phyloP scores from a whole-genome alignment of 2,888 invertebrate species.

The Blera fallax region DNA sequence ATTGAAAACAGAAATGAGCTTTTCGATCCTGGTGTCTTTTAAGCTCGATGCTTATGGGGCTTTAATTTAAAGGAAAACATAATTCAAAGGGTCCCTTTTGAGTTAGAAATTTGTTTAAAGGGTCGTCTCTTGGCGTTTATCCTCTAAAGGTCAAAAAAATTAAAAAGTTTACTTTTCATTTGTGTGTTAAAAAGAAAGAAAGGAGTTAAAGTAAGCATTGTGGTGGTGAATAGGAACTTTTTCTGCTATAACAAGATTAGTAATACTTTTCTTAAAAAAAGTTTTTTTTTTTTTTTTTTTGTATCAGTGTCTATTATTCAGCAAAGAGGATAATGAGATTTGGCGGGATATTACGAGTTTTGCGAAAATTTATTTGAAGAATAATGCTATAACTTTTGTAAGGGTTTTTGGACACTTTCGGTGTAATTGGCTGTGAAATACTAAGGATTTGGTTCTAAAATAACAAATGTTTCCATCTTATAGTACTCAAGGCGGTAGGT shows the following conservation, averaged over 20 bases:
- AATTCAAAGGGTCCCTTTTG: neutral
- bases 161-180: slow-evolving; percentile 27
- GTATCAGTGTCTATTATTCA: slow-evolving; percentile 1
- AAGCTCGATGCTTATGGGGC: neutral
- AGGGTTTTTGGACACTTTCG: neutral
- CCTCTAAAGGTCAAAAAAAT: slow-evolving; percentile 21
- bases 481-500: neutral
- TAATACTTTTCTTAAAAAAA: slow-evolving; percentile 4
- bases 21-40: neutral
- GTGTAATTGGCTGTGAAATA: slow-evolving; percentile 37
- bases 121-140: neutral
- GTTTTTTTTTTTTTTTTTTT: neutral
- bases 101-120: slow-evolving; percentile 2
- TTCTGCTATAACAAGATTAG: slow-evolving; percentile 27
- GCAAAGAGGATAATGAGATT: slow-evolving; percentile 20
- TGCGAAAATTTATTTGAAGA: neutral
- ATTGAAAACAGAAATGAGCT: slow-evolving; percentile 5
- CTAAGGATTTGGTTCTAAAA: neutral
- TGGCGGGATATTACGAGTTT: slow-evolving; percentile 5
- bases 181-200: neutral
- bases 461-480: neutral
- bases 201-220: slow-evolving; percentile 12
- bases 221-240: slow-evolving; percentile 2
- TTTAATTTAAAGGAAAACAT: neutral
- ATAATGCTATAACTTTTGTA: slow-evolving; percentile 2